Evolutionary conservation across 2,113 vertebrate genomes (phyloP).

Genomic region (Isichthys henryi): DNA sequence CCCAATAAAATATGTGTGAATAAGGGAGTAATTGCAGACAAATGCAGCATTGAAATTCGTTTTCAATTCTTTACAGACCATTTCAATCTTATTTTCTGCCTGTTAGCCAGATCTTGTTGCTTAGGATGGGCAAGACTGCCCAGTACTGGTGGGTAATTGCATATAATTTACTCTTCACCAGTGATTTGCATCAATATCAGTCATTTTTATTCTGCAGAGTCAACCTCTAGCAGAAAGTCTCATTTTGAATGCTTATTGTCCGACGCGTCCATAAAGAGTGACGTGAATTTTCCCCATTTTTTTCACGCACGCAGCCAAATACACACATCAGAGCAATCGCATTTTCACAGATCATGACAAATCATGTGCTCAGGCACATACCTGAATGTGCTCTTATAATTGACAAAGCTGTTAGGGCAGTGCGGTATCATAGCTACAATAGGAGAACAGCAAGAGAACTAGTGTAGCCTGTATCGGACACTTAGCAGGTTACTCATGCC

Average conservation of each 20-base stretch:
- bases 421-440: background rate
- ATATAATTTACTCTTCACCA: slow-evolving; percentile 79
- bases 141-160: slow-evolving; percentile 81
- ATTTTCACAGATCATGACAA: background rate
- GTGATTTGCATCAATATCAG: slow-evolving; percentile 73
- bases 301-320: background rate
- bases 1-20: slow-evolving; percentile 84
- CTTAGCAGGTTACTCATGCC: background rate
- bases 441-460: background rate
- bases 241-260: slow-evolving; percentile 69
- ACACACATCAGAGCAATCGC: background rate
- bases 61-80: slow-evolving; percentile 86
- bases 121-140: slow-evolving; percentile 78
- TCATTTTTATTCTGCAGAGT: slow-evolving; percentile 64
- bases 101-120: slow-evolving; percentile 90
- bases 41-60: slow-evolving; percentile 89
- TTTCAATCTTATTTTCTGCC: slow-evolving; percentile 96
- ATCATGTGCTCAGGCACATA: background rate
- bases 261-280: slow-evolving; percentile 23
- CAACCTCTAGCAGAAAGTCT: slow-evolving; percentile 51
- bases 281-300: slow-evolving; percentile 15
- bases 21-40: slow-evolving; percentile 87
- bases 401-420: background rate
- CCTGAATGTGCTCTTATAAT: background rate
- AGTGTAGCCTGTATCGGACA: background rate